phyloP scores from a whole-genome alignment of 2,797 vertebrate genomes.

The Lerista edwardsae region DNA sequence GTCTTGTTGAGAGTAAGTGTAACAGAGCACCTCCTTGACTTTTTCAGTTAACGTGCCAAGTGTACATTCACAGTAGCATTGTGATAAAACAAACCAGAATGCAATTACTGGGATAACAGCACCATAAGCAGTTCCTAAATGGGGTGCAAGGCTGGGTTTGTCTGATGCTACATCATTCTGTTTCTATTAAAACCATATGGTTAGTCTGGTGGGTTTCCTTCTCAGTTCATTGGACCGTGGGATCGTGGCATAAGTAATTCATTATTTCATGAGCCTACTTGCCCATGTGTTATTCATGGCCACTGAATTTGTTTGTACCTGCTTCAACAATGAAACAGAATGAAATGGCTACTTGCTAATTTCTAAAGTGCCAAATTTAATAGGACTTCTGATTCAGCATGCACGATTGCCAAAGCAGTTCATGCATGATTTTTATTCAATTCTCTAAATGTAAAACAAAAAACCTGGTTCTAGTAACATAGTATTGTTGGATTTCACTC shows the following conservation, averaged over 20 bases:
- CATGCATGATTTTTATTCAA: conserved; percentile 13
- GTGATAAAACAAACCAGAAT: neutral
- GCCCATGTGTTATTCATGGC: neutral
- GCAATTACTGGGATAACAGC: neutral
- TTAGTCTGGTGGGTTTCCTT: neutral
- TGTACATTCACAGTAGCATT: neutral
- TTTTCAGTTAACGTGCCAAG: neutral
- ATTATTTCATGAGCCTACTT: neutral
- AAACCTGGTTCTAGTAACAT: conserved; percentile 6
- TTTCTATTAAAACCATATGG: neutral
- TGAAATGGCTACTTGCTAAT: conserved; percentile 45
- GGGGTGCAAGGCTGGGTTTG: neutral
- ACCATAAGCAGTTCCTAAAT: neutral
- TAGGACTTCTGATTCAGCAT: conserved; percentile 42
- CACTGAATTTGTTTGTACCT: neutral
- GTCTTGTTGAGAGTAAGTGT: neutral
- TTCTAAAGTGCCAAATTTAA: conserved; percentile 40
- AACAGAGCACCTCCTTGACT: neutral
- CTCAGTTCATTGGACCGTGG: neutral
- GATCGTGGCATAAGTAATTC: neutral
- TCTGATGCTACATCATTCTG: neutral
- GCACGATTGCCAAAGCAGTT: neutral
- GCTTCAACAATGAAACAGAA: neutral
- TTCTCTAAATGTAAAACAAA: neutral
- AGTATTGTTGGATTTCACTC: neutral